phyloP scores from a whole-genome alignment of 2,113 vertebrate species.

The Micronycteris hirsuta region DNA sequence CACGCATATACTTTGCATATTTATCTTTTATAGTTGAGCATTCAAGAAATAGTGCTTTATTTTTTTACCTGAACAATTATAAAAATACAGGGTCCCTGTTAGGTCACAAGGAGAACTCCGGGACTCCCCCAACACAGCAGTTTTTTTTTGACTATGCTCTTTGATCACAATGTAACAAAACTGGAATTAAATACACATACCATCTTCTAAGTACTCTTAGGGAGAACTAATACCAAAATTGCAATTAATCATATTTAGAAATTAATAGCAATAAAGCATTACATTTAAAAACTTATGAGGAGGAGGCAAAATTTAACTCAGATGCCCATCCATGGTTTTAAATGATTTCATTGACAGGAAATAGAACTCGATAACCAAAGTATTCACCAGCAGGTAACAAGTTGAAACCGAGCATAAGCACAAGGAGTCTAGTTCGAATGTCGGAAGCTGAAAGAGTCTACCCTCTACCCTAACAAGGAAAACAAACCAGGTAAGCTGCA shows the following conservation, averaged over 20 bases:
- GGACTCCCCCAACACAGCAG: not conserved
- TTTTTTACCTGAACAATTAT: not conserved
- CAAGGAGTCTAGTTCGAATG: not conserved
- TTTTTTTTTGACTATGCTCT: not conserved
- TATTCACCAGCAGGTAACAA: not conserved
- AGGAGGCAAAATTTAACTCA: not conserved
- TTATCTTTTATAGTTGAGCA: not conserved
- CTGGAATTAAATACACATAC: not conserved
- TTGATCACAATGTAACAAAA: not conserved
- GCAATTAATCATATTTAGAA: conserved; percentile 9
- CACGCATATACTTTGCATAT: not conserved
- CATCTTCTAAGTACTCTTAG: not conserved
- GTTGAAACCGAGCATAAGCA: not conserved
- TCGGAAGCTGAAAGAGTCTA: not conserved
- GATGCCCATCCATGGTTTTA: not conserved
- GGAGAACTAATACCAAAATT: not conserved
- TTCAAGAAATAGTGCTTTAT: not conserved
- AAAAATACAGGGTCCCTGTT: not conserved
- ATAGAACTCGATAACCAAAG: not conserved
- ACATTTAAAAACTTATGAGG: not conserved
- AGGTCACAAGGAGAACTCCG: not conserved
- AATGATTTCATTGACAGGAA: not conserved
- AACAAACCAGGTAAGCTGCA: not conserved
- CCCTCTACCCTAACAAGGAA: not conserved
- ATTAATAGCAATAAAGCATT: not conserved